A percentile compares a stretch with the other conserved stretches of the same genome.
Evolutionary conservation across 2,888 invertebrate species (phyloP).

Genomic region (Ryuthela nishihirai): DNA sequence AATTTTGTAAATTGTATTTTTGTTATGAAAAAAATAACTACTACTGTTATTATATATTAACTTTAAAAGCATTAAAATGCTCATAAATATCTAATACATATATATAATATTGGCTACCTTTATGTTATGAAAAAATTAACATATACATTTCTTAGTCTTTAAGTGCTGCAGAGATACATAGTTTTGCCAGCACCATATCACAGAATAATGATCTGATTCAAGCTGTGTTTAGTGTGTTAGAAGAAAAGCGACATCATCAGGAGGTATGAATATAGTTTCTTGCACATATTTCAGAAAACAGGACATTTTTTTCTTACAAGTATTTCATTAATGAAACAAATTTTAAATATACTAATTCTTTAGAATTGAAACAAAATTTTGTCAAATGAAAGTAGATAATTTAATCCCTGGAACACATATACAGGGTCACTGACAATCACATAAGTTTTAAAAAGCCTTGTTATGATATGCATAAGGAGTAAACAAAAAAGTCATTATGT

Average conservation of each 20-base stretch:
- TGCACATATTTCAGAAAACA: not conserved
- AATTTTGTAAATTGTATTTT: no score
- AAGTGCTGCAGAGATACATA: constrained; percentile 30
- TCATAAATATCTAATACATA: no score
- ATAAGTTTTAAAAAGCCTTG: no score
- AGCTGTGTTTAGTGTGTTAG: constrained; percentile 72
- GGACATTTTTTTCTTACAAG: not conserved
- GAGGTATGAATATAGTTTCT: constrained; percentile 51
- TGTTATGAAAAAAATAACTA: not conserved
- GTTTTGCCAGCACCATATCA: constrained; percentile 26
- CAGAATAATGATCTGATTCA: constrained; percentile 55
- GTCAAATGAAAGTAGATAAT: no score
- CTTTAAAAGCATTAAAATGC: not conserved
- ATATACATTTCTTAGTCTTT: constrained; percentile 13
- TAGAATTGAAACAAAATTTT: no score
- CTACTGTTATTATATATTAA: not conserved
- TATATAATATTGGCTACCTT: no score
- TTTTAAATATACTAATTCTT: no score
- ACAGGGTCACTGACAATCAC: no score
- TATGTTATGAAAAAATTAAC: not conserved
- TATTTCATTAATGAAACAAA: not conserved
- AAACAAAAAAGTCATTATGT: no score
- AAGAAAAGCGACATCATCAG: constrained; percentile 62
- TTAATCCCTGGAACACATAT: no score
- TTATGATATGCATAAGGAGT: no score